Conservation (phyloP, 2,888 invertebrate species). For the Oxytorus armatus region DNA sequence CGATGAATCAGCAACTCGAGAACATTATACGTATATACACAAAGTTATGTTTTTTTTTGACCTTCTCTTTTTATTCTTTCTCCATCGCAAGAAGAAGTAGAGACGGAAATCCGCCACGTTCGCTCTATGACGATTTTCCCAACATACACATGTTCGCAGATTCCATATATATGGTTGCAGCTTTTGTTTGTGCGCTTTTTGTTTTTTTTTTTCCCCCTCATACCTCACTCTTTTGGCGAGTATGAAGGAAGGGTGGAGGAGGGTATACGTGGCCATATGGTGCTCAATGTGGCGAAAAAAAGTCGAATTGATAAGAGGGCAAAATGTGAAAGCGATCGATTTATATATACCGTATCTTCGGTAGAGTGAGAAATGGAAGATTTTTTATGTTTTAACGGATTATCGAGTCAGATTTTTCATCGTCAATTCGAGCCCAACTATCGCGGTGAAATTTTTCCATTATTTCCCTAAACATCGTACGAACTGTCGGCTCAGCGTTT, state of each 20-base stretch:
- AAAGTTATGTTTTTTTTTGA: too few relatives aligned
- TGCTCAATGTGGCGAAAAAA: constrained; percentile 30
- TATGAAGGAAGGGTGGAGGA: too few relatives aligned
- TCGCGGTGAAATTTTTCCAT: background rate
- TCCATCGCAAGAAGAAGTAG: constrained; percentile 8
- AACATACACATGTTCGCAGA: constrained; percentile 29
- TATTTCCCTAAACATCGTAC: background rate
- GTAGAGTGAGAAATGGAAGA: constrained; percentile 1
- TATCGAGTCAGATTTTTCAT: constrained; percentile 25
- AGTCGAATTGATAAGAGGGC: constrained; percentile 16
- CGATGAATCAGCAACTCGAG: constrained; percentile 74
- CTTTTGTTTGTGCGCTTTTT: constrained; percentile 31
- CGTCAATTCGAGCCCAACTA: background rate
- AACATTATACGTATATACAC: constrained; percentile 71
- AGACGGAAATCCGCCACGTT: constrained; percentile 51
- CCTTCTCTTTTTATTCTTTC: background rate
- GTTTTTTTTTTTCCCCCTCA: constrained; percentile 20
- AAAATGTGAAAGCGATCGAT: constrained; percentile 40
- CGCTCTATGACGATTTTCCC: constrained; percentile 20
- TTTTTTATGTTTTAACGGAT: constrained; percentile 5
- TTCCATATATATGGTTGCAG: constrained; percentile 10
- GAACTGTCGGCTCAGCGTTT: background rate
- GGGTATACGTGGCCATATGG: constrained; percentile 19
- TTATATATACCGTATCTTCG: too few relatives aligned
- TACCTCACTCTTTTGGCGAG: too few relatives aligned